Conservation (phyloP, 2,888 invertebrate genomes). For the Perizoma flavofasciatum region DNA sequence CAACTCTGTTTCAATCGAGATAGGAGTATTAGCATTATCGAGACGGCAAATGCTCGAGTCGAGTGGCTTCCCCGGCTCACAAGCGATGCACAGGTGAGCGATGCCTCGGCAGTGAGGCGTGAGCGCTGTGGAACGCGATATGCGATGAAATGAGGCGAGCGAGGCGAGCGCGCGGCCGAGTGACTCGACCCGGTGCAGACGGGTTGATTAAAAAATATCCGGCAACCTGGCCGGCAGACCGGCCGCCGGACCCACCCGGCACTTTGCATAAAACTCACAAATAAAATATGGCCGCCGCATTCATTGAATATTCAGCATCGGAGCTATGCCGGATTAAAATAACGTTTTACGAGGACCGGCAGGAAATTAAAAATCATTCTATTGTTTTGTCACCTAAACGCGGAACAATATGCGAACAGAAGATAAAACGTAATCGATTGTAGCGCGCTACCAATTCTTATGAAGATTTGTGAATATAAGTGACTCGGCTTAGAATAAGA, state of each 20-base stretch:
- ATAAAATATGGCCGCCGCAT: slow-evolving; percentile 64
- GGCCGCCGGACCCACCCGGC: slow-evolving; percentile 31
- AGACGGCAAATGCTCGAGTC: slow-evolving; percentile 17
- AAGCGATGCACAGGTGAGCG: slow-evolving; percentile 7
- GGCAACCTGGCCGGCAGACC: slow-evolving; percentile 27
- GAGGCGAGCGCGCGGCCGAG: slow-evolving; percentile 30
- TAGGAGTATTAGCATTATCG: slow-evolving; percentile 26
- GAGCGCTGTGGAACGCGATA: slow-evolving; percentile 33
- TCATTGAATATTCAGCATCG: slow-evolving; percentile 69
- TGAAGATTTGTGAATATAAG: slow-evolving; percentile 35
- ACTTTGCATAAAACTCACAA: slow-evolving; percentile 63
- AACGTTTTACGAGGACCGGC: slow-evolving; percentile 67
- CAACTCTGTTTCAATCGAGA: slow-evolving; percentile 22
- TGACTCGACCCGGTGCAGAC: slow-evolving; percentile 20
- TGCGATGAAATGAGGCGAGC: slow-evolving; percentile 37
- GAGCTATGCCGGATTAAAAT: slow-evolving; percentile 67
- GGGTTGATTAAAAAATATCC: slow-evolving; percentile 56
- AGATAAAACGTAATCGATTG: slow-evolving; percentile 43
- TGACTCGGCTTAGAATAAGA: slow-evolving; percentile 3
- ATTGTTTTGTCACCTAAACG: slow-evolving; percentile 65
- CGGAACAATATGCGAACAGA: slow-evolving; percentile 42
- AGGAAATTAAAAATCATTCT: slow-evolving; percentile 74
- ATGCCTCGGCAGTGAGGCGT: background rate
- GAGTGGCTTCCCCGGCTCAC: background rate
- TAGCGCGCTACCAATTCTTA: slow-evolving; percentile 29